Conservation (phyloP, 1,140 invertebrate genomes). For the Aphidius ervi region DNA sequence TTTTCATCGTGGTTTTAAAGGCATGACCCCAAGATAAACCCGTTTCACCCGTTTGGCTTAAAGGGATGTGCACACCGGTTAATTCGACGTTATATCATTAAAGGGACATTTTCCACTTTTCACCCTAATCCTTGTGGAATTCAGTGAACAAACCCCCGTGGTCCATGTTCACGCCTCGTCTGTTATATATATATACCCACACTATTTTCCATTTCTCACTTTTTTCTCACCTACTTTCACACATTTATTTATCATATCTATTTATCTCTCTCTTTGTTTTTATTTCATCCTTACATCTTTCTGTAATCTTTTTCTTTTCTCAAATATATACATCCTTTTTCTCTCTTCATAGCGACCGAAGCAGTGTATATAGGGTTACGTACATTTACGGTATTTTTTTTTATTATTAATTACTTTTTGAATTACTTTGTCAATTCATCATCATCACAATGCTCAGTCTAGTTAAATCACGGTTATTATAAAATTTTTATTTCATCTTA, state of each 20-base stretch:
- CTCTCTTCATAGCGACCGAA: no score
- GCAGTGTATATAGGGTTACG: no score
- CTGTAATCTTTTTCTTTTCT: background rate
- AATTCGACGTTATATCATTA: conserved; percentile 49
- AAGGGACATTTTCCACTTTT: conserved; percentile 54
- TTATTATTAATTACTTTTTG: no score
- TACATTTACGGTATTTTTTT: no score
- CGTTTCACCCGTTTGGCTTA: no score
- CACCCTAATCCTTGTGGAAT: conserved; percentile 52
- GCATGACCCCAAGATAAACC: no score
- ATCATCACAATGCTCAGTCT: no score
- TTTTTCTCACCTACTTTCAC: conserved; percentile 7
- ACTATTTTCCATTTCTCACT: conserved; percentile 20
- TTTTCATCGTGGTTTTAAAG: no score
- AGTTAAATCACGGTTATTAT: no score
- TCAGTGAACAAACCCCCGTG: conserved; percentile 45
- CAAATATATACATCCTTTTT: no score
- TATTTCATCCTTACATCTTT: conserved; percentile 9
- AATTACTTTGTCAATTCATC: no score
- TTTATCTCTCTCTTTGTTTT: conserved; percentile 26
- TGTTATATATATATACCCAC: conserved; percentile 21
- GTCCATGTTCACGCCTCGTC: conserved; percentile 37
- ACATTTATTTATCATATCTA: background rate
- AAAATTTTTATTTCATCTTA: no score
- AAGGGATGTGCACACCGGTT: conserved; percentile 27